Percentiles rank a stretch among this genome's conserved stretches.
phyloP scores from a whole-genome alignment of 1,140 invertebrate genomes.

The Coboldia fuscipes region DNA sequence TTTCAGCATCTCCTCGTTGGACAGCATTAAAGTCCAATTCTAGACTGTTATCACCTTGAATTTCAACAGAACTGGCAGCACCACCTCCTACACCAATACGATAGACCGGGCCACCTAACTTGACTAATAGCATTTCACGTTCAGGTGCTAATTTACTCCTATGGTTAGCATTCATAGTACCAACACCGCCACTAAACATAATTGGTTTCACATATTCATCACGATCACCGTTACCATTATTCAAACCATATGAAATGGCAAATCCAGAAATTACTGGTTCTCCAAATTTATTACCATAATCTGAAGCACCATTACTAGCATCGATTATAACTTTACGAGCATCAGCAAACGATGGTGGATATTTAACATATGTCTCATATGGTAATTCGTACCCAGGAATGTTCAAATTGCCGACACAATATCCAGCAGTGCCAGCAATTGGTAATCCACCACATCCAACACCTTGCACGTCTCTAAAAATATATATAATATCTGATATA shows the following conservation, averaged over 20 bases:
- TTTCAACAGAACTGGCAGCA: constrained; percentile 85
- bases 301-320: constrained; percentile 93
- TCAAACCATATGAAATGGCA: constrained; percentile 67
- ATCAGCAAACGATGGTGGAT: constrained; percentile 75
- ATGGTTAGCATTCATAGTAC: constrained; percentile 37
- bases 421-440: constrained; percentile 90
- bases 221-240: constrained; percentile 37
- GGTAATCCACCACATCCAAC: constrained; percentile 81
- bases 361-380: constrained; percentile 61
- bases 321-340: constrained; percentile 59
- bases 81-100: constrained; percentile 94
- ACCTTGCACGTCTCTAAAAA: constrained; percentile 67
- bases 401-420: constrained; percentile 79
- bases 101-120: constrained; percentile 91
- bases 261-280: constrained; percentile 88
- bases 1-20: constrained; percentile 93
- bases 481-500: neutral
- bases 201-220: constrained; percentile 95
- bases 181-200: constrained; percentile 95
- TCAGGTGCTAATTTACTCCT: constrained; percentile 9
- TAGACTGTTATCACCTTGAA: constrained; percentile 65
- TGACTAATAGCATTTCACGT: constrained; percentile 64
- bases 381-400: constrained; percentile 67
- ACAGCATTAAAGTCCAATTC: constrained; percentile 91
- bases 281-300: constrained; percentile 98